phyloP scores from a whole-genome alignment of 2,797 vertebrate genomes.

The Enteromius argenteus region DNA sequence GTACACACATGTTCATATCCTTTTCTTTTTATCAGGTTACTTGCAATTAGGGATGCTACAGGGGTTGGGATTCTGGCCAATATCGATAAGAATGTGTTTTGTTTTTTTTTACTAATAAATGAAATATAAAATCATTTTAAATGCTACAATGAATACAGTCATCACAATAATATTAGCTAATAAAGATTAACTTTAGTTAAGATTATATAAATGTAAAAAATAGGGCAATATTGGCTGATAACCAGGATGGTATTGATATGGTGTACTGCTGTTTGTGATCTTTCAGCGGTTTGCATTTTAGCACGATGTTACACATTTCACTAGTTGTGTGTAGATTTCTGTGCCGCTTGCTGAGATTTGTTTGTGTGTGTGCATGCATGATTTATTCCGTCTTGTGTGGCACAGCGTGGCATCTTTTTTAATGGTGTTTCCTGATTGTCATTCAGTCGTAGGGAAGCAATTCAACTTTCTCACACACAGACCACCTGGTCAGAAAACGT shows the following conservation, averaged over 20 bases:
- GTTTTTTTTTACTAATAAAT: neutral
- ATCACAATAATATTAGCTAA: neutral
- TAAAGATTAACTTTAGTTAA: neutral
- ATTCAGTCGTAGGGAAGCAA: constrained; percentile 9
- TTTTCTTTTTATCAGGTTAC: neutral
- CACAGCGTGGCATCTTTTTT: constrained; percentile 28
- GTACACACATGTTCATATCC: neutral
- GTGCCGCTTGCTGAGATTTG: neutral
- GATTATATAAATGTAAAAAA: neutral
- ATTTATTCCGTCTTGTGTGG: neutral
- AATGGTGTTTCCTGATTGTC: constrained; percentile 26
- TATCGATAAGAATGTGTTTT: no score
- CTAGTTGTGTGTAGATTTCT: neutral
- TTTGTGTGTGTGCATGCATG: constrained; percentile 23
- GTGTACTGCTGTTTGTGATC: neutral
- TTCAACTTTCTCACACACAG: neutral
- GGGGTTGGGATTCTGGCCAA: neutral
- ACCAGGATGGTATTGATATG: neutral
- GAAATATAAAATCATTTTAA: neutral
- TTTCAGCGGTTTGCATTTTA: neutral
- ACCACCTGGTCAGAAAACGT: constrained; percentile 13
- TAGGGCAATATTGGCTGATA: neutral
- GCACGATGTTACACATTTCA: neutral
- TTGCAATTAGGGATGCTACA: neutral
- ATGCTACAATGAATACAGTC: neutral